phyloP scores from a whole-genome alignment of 2,797 vertebrate genomes.

The Australoheros facetus region DNA sequence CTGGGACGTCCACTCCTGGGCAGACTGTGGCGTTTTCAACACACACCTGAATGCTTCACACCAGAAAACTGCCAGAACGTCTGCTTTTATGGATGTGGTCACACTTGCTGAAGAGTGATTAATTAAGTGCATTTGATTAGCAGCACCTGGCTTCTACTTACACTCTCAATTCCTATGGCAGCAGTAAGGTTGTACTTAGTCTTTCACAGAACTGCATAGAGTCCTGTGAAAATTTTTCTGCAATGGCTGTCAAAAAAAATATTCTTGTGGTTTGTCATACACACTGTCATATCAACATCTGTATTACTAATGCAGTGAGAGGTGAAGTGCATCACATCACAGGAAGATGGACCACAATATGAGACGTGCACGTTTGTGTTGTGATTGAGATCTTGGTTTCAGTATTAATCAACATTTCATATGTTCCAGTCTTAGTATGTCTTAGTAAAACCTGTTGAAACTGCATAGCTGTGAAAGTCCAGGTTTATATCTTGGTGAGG shows the following conservation, averaged over 20 bases:
- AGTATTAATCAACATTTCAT: too few species aligned
- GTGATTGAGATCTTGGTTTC: not conserved
- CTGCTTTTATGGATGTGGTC: not conserved
- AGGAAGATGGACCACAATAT: not conserved
- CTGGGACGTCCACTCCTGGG: not conserved
- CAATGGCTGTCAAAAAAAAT: not conserved
- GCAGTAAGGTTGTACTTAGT: not conserved
- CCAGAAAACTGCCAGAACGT: not conserved
- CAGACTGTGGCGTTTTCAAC: not conserved
- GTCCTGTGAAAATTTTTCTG: not conserved
- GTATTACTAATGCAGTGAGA: not conserved
- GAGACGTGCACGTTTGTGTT: not conserved
- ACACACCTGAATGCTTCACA: not conserved
- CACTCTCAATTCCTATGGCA: not conserved
- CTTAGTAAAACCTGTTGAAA: too few species aligned
- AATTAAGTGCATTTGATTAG: too few species aligned
- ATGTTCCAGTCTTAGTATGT: too few species aligned
- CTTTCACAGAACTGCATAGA: too few species aligned
- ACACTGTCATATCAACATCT: not conserved
- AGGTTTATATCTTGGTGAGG: too few species aligned
- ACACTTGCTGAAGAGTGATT: too few species aligned
- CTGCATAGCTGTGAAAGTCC: too few species aligned
- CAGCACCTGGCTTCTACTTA: too few species aligned
- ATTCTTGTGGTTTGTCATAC: not conserved
- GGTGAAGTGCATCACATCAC: not conserved